Base-by-base conservation (phyloP, 2,888 invertebrate genomes). In the Hoplodrina blanda region DNA sequence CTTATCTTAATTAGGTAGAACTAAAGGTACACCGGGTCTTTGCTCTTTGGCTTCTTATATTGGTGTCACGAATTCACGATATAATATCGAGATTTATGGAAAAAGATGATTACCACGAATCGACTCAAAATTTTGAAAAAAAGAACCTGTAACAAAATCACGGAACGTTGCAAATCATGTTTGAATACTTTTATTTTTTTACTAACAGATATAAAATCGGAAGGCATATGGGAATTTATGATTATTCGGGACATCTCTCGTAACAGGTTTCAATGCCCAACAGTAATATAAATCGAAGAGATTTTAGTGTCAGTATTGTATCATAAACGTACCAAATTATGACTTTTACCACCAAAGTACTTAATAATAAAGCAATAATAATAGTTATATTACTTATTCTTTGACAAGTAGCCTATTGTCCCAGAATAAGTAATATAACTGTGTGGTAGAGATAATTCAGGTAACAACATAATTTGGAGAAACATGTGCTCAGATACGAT, bases 401-500 rank as follows among this genome's bases (percentile, higher is more conserved):
- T 46, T 46, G 46, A 15, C 17, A 37, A 37, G 37, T 37, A 37
- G 37, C 37, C 8, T 37, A 1, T 37, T 37, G 37, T 37, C 8
- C 0, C 5, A 37, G 37, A 37, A 37, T 37, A 37, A 37, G 37
- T 1, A 37, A 37, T 37, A 37, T 8, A 37, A 37, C 37, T 46
- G 59, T 20, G 49, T 41, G 44, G 37, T 20, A 54, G 19, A 64
- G 11, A 55, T 64, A 68, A 65, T 60, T 69, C 30, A 30, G 20
- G 25, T 50, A 72, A 71, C 62, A 73, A 70, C 59, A 64, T 75
- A 76, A 86, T 81, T 83, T 82, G 69, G 64, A 62, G 66, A 65
- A 81, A 80, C 78, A 74, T 76, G 80, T 82, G 77, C 78, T 66
- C 75, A 76, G 73, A 73, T 73, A 85, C 73, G 69, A 74, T 54